Base-by-base conservation (phyloP, 2,797 vertebrate species). In the Lacerta viridis region DNA sequence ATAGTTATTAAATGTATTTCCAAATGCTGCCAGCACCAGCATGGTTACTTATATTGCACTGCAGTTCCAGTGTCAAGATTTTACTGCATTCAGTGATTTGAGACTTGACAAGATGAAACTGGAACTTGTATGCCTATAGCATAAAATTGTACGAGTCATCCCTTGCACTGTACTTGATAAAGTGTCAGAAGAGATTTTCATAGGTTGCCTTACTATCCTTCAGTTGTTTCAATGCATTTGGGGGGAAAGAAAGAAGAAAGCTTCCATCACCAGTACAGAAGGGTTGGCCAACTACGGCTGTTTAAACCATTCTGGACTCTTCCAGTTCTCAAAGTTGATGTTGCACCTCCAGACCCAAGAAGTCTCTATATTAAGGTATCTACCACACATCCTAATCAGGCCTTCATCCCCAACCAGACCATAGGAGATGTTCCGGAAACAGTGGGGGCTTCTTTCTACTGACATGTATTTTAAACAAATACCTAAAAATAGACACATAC, bases 1-100 rank as follows among this genome's bases (percentile, higher is more conserved):
- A 82, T 25, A 85, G 80, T 75, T 93, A 92, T 90, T 87, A 91
- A 87, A 87, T 5, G 11, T 23, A 18, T 86, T 92, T 90, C 46
- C 90, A 79, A 92, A 88, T 72, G 87, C 75, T 36, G n/a, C 33
- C 43, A 29, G 23, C 87, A 90, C 83, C 61, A 64, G 85, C 83
- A 66, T 0, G 83, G 7, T 69, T 77, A 33, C 78, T 41, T 87
- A 13, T 72, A 55, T 64, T 78, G 83, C 36, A 82, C 43, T 85
- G 68, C 59, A 88, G 85, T 83, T 43, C 87, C 80, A 41, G 85
- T 39, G 79, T 86, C 33, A 89, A 1, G 3, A 68, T 43, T 89
- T 90, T 1, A 1, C 69, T 86, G 78, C 78, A 93, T 89, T 84
- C 78, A 85, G 61, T 87, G 84, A 89, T 80, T 72, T 83, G 78